A percentile compares a stretch with the other conserved stretches of the same genome.
phyloP scores from a whole-genome alignment of 92 coral and sea anemone species.

The Epizoanthus stellaris region DNA sequence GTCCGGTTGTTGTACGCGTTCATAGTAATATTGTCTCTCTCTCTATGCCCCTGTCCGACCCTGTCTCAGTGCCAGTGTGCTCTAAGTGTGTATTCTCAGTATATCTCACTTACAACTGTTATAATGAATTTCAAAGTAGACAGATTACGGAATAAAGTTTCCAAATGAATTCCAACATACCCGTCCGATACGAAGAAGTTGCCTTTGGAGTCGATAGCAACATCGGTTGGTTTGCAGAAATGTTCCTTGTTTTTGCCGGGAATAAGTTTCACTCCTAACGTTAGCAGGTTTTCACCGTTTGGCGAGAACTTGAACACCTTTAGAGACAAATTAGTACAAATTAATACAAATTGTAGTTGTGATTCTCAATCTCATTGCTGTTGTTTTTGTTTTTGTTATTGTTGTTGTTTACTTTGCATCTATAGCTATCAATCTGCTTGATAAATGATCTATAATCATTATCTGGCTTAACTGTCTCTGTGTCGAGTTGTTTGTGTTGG shows the following conservation, averaged over 20 bases:
- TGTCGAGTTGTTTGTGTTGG: too few species aligned
- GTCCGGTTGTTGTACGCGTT: neutral
- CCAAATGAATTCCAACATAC: constrained; percentile 45
- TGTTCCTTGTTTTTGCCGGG: constrained; percentile 82
- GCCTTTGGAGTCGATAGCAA: constrained; percentile 83
- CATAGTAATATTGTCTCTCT: neutral
- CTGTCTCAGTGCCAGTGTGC: too few species aligned
- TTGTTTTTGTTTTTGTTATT: neutral
- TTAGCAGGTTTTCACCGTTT: constrained; percentile 35
- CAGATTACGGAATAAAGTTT: neutral
- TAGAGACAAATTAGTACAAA: neutral
- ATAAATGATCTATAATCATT: too few species aligned
- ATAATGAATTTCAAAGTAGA: too few species aligned
- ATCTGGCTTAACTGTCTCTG: too few species aligned
- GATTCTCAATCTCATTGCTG: too few species aligned
- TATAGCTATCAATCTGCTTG: neutral
- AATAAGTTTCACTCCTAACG: constrained; percentile 68
- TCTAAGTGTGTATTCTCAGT: too few species aligned
- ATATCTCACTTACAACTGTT: too few species aligned
- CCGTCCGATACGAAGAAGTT: constrained; percentile 89
- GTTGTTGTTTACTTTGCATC: neutral
- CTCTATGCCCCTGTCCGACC: neutral
- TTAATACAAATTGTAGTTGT: too few species aligned
- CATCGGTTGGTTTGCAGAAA: constrained; percentile 98
- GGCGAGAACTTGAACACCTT: constrained; percentile 87